phyloP scores from a whole-genome alignment of 1,140 invertebrate species.

The Wasmannia auropunctata region DNA sequence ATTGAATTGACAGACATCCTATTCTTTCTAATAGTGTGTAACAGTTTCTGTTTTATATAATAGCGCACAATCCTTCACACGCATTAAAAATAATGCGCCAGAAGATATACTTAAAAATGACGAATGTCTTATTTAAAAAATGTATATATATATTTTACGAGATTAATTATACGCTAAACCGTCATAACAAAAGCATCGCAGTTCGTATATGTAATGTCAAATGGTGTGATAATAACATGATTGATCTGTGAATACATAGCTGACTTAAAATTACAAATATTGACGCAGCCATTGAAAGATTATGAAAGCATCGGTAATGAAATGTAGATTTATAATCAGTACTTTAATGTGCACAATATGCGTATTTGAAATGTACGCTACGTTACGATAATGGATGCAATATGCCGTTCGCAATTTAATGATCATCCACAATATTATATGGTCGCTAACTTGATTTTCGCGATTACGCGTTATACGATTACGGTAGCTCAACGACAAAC shows the following conservation, averaged over 20 bases:
- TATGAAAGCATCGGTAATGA: constrained; percentile 8
- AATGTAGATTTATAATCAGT: constrained; percentile 15
- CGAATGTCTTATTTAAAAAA: not conserved
- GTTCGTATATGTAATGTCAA: not conserved
- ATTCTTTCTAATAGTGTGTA: not conserved
- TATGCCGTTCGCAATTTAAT: constrained; percentile 30
- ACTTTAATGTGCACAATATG: constrained; percentile 21
- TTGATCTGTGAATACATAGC: not conserved
- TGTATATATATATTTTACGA: not conserved
- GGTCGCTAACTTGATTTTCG: constrained; percentile 19
- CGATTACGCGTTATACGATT: constrained; percentile 44
- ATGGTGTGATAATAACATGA: not conserved
- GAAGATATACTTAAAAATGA: not conserved
- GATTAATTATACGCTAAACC: not conserved
- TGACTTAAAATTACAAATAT: constrained; percentile 5
- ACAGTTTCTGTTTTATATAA: not conserved
- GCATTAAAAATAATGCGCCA: not conserved
- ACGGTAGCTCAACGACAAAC: constrained; percentile 2
- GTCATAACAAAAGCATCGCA: not conserved
- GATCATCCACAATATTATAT: constrained; percentile 24
- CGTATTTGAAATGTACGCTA: not conserved
- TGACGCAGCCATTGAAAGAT: not conserved
- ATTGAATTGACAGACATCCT: not conserved
- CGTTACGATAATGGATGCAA: not conserved
- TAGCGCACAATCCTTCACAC: not conserved